Conservation (phyloP, 2,888 invertebrate species). For the Brenthis ino region DNA sequence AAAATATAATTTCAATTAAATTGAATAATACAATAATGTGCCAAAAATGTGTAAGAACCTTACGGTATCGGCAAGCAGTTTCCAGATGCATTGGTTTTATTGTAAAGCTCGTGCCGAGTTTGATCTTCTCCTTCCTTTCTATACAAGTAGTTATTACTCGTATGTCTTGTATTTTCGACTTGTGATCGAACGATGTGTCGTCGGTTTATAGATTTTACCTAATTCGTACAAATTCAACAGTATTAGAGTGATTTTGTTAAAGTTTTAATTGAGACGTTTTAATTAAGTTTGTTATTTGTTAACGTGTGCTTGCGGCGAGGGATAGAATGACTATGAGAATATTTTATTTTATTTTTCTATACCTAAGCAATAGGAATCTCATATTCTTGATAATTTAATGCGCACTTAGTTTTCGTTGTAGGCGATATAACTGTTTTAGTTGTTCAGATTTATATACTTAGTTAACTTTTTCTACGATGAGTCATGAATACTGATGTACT, state of each 20-base stretch:
- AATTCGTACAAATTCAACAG: constrained; percentile 82
- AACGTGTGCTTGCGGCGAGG: constrained; percentile 55
- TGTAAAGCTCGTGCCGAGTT: constrained; percentile 5
- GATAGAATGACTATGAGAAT: constrained; percentile 32
- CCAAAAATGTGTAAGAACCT: constrained; percentile 58
- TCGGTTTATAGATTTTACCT: constrained; percentile 65
- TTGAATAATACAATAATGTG: constrained; percentile 59
- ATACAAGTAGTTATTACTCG: neutral
- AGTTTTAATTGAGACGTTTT: constrained; percentile 77
- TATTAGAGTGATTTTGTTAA: constrained; percentile 83
- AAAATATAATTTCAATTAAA: constrained; percentile 31
- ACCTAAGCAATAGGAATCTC: constrained; percentile 37
- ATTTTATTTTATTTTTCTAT: constrained; percentile 33
- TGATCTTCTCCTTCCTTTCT: neutral
- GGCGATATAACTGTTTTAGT: constrained; percentile 30
- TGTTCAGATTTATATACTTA: constrained; percentile 24
- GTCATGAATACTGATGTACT: constrained; percentile 4
- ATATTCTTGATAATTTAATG: constrained; percentile 29
- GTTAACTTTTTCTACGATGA: constrained; percentile 20
- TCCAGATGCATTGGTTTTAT: constrained; percentile 1
- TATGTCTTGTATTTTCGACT: constrained; percentile 48
- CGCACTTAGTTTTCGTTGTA: constrained; percentile 36
- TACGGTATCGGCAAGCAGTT: constrained; percentile 40
- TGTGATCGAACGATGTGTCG: constrained; percentile 64
- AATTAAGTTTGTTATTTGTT: constrained; percentile 82